Percentiles rank a stretch among this genome's conserved stretches.
phyloP scores from a whole-genome alignment of 2,797 vertebrate genomes.

The Sebastiscus albofasciatus region DNA sequence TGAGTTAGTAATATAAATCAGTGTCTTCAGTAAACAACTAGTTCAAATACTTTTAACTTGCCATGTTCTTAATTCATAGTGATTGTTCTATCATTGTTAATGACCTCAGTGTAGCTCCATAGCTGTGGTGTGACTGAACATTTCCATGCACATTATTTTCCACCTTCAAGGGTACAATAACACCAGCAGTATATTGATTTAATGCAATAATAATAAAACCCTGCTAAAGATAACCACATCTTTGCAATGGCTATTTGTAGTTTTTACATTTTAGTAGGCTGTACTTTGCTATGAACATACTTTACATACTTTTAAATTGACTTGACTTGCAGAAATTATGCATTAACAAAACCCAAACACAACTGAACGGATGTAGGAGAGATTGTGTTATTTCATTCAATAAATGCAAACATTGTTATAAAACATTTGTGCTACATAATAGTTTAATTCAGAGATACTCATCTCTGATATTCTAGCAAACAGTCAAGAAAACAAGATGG shows the following conservation, averaged over 20 bases:
- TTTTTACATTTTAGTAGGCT: not conserved
- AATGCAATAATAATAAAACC: not conserved
- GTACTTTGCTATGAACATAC: not conserved
- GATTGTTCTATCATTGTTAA: not conserved
- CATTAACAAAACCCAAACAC: conserved; percentile 8
- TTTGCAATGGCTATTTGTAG: not conserved
- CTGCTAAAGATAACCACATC: not conserved
- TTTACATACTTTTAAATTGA: not conserved
- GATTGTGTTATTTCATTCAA: conserved; percentile 38
- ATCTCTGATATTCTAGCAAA: conserved; percentile 40
- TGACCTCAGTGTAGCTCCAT: not conserved
- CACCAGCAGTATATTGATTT: not conserved
- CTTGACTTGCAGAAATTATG: not conserved
- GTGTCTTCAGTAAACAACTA: not conserved
- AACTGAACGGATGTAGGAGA: conserved; percentile 3
- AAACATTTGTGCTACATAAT: conserved; percentile 43
- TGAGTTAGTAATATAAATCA: not conserved
- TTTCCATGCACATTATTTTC: not conserved
- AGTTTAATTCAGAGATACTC: conserved; percentile 45
- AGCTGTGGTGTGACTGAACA: not conserved
- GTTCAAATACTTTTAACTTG: not conserved
- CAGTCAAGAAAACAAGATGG: conserved; percentile 33
- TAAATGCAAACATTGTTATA: conserved; percentile 45
- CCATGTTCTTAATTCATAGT: not conserved
- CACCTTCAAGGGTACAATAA: not conserved